phyloP scores from a whole-genome alignment of 2,888 invertebrate species.

The Mythimna impura region DNA sequence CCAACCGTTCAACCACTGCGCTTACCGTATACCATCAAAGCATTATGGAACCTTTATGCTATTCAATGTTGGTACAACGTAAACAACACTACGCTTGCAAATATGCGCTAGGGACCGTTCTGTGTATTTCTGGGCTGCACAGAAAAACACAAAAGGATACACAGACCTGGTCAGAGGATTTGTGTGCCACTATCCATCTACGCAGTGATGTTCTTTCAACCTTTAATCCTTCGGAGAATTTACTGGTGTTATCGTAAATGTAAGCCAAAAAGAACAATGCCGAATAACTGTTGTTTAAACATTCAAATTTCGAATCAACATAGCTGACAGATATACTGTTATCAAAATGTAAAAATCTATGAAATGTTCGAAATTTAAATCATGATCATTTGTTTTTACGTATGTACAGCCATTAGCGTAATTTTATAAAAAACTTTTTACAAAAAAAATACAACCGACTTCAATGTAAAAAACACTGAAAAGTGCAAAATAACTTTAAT shows the following conservation, averaged over 20 bases:
- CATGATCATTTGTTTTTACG: conserved; percentile 15
- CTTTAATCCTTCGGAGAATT: not conserved
- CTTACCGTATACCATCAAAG: too few relatives aligned
- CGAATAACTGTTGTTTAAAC: not conserved
- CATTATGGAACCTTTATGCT: not conserved
- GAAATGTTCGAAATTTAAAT: not conserved
- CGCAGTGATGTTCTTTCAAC: conserved; percentile 1
- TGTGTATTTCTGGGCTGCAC: conserved; percentile 22
- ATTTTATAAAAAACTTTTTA: too few relatives aligned
- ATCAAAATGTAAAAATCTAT: not conserved
- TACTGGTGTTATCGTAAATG: conserved; percentile 1
- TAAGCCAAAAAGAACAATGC: not conserved
- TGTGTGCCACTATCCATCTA: not conserved
- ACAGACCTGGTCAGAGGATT: conserved; percentile 6
- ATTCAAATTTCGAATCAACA: conserved; percentile 7
- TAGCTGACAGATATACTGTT: not conserved
- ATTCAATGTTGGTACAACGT: conserved; percentile 14
- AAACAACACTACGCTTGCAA: conserved; percentile 17
- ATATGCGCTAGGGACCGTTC: conserved; percentile 27
- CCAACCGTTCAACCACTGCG: too few relatives aligned
- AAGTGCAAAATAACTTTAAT: too few relatives aligned
- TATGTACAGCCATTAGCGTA: not conserved
- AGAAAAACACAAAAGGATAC: conserved; percentile 28
- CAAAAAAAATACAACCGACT: too few relatives aligned
- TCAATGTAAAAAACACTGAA: too few relatives aligned